phyloP scores from a whole-genome alignment of 2,113 vertebrate genomes.

The Cairina moschata region DNA sequence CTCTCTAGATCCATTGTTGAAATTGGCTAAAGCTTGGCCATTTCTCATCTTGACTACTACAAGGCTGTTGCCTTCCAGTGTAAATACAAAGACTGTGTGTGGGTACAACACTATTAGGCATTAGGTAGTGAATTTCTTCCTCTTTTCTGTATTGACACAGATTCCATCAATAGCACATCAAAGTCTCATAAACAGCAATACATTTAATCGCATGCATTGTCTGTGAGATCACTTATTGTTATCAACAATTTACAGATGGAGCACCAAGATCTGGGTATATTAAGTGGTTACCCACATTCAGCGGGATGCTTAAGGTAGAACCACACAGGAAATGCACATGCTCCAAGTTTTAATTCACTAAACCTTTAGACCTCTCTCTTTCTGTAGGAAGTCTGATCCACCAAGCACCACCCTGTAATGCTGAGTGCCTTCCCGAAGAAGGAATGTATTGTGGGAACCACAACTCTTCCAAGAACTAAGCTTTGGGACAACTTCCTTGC shows the following conservation, averaged over 20 bases:
- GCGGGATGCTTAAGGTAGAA: not conserved
- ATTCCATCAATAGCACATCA: not conserved
- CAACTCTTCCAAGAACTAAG: not conserved
- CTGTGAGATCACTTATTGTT: not conserved
- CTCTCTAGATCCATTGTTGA: conserved; percentile 7
- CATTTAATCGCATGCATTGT: not conserved
- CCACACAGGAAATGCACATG: not conserved
- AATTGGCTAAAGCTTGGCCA: conserved; percentile 32
- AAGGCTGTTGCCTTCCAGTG: not conserved
- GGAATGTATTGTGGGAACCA: not conserved
- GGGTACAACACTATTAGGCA: not conserved
- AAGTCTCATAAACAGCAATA: not conserved
- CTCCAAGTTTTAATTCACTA: not conserved
- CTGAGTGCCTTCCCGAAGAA: not conserved
- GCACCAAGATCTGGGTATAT: not conserved
- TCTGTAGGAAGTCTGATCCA: not conserved
- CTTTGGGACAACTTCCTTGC: not conserved
- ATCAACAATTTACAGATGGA: not conserved
- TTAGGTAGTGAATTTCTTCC: not conserved
- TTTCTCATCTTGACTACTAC: conserved; percentile 39
- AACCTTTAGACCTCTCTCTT: not conserved
- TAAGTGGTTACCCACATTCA: not conserved
- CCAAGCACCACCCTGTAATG: not conserved
- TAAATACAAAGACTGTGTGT: not conserved
- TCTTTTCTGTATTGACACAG: not conserved